phyloP scores from a whole-genome alignment of 1,140 invertebrate genomes.

The Drosophila mayri region DNA sequence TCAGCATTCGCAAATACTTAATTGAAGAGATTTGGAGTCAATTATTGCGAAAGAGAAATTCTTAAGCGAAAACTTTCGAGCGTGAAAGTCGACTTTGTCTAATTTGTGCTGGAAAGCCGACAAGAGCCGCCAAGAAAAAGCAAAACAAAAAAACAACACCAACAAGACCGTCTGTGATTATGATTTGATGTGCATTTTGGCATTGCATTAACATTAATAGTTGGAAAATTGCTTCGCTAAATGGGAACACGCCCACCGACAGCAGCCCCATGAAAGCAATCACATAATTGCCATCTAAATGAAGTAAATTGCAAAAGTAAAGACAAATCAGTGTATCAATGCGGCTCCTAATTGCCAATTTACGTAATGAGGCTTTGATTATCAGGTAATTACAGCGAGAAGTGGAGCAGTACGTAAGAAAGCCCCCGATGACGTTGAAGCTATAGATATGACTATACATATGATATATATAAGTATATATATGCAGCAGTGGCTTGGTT shows the following conservation, averaged over 20 bases:
- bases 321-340: constrained; percentile 46
- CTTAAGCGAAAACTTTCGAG: constrained; percentile 70
- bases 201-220: constrained; percentile 56
- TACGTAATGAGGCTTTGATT: constrained; percentile 56
- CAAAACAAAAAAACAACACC: constrained; percentile 7
- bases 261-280: constrained; percentile 28
- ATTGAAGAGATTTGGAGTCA: constrained; percentile 78
- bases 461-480: not conserved
- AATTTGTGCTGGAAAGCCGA: constrained; percentile 59
- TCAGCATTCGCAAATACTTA: constrained; percentile 67
- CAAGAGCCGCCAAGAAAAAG: constrained; percentile 14
- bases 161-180: constrained; percentile 36
- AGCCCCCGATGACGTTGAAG: constrained; percentile 53
- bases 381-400: constrained; percentile 49
- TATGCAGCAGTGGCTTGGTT: not conserved
- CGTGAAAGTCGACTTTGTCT: constrained; percentile 71
- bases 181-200: constrained; percentile 52
- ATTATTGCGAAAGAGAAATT: constrained; percentile 82
- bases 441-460: constrained; percentile 39
- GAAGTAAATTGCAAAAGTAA: constrained; percentile 52
- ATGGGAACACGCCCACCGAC: constrained; percentile 58
- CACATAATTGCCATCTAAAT: constrained; percentile 68
- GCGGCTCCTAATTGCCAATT: constrained; percentile 63
- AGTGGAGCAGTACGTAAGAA: constrained; percentile 57
- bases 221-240: constrained; percentile 54